These are phyloP conservation scores for Drosophila navojoa DNA, from an alignment of 1,140 invertebrate species.

Conservation along the genomic window DNA sequence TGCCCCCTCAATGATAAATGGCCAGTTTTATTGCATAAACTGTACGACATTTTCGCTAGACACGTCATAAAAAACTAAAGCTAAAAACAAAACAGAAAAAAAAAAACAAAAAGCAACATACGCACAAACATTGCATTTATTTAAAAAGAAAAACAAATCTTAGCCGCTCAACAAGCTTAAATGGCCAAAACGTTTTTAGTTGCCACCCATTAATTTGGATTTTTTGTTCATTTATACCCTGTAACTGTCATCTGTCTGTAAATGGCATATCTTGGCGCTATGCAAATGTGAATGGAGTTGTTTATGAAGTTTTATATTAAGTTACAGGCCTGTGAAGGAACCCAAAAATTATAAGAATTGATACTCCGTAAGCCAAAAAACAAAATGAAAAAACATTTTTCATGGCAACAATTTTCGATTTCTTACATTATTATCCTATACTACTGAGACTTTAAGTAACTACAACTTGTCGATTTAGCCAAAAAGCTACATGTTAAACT, in stretches of 20 bases:
- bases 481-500: no score
- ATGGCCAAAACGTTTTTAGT: conserved; percentile 66
- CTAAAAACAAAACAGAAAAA: conserved; percentile 9
- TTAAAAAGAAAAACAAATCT: conserved; percentile 33
- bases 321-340: no score
- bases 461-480: no score
- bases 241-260: neutral
- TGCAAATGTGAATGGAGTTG: neutral
- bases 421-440: no score
- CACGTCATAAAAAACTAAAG: conserved; percentile 42
- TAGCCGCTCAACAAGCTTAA: conserved; percentile 72
- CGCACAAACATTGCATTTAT: conserved; percentile 25
- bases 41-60: conserved; percentile 77
- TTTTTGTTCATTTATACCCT: conserved; percentile 30
- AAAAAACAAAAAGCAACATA: conserved; percentile 8
- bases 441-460: no score
- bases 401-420: no score
- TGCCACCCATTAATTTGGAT: conserved; percentile 60
- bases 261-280: neutral
- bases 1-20: conserved; percentile 68
- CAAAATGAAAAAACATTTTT: no score
- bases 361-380: no score
- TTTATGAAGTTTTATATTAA: neutral
- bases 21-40: conserved; percentile 78
- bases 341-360: no score